Conservation (phyloP, 2,797 vertebrate species). For the Malacoraja senta region DNA sequence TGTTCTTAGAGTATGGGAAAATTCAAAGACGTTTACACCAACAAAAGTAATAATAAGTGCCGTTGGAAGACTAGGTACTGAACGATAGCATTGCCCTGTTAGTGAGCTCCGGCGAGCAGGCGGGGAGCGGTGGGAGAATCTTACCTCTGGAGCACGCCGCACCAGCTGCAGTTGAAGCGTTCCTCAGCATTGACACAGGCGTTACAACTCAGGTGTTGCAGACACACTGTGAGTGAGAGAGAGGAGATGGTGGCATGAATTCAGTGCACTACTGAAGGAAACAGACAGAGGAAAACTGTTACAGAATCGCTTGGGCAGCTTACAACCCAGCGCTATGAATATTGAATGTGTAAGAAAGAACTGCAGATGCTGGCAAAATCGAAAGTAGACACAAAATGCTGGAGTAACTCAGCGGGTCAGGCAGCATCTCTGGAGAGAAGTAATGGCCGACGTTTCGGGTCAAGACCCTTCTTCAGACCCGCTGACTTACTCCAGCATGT, state of each 20-base stretch:
- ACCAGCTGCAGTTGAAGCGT: conserved; percentile 83
- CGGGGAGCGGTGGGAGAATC: background rate
- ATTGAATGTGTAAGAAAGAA: no score
- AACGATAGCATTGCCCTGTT: background rate
- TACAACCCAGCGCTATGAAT: no score
- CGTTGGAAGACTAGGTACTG: background rate
- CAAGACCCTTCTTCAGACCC: no score
- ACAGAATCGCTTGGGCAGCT: no score
- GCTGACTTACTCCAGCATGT: no score
- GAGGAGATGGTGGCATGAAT: background rate
- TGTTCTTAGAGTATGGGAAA: background rate
- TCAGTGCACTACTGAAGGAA: conserved; percentile 21
- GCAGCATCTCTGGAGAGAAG: no score
- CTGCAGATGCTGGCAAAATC: no score
- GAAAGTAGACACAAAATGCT: no score
- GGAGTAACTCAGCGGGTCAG: no score
- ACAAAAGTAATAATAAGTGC: background rate
- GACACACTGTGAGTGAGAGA: conserved; percentile 68
- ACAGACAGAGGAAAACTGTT: background rate
- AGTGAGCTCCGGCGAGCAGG: background rate
- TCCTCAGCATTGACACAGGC: conserved; percentile 68
- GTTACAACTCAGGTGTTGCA: conserved; percentile 77
- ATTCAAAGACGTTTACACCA: background rate
- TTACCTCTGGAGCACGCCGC: conserved; percentile 85
- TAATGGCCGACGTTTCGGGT: no score